phyloP scores from a whole-genome alignment of 1,140 invertebrate genomes.

The Listronotus bonariensis region DNA sequence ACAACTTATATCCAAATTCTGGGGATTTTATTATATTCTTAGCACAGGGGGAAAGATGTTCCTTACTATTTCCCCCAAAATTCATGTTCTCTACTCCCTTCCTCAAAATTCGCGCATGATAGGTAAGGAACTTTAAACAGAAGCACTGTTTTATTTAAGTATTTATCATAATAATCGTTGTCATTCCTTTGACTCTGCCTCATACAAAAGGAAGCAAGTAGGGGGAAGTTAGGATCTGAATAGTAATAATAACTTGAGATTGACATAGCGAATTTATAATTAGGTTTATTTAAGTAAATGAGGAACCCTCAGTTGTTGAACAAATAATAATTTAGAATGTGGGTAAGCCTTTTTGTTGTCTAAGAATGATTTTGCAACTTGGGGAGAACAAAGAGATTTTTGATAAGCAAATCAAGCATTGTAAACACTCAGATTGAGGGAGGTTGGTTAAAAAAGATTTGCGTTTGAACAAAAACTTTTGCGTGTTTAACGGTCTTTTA shows the following conservation, averaged over 20 bases:
- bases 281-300: constrained; percentile 26
- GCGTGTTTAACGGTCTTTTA: too few relatives aligned
- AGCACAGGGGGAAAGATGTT: too few relatives aligned
- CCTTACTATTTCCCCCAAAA: too few relatives aligned
- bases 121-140: too few relatives aligned
- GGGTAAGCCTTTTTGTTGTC: constrained; percentile 15
- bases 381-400: constrained; percentile 27
- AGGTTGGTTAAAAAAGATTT: background rate
- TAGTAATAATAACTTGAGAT: constrained; percentile 21
- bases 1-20: too few relatives aligned
- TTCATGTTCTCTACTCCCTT: too few relatives aligned
- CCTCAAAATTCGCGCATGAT: too few relatives aligned
- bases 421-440: constrained; percentile 17
- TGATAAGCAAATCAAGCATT: constrained; percentile 31
- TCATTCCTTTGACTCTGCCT: too few relatives aligned
- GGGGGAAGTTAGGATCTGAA: constrained; percentile 1
- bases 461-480: too few relatives aligned
- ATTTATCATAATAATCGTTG: too few relatives aligned
- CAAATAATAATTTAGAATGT: constrained; percentile 21
- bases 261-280: constrained; percentile 30
- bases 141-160: too few relatives aligned
- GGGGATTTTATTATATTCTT: too few relatives aligned
- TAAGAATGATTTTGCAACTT: background rate
- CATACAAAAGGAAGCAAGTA: background rate
- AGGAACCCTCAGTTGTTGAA: constrained; percentile 12